Evolutionary conservation across 1,140 invertebrate genomes (phyloP).

Genomic region (Meloidogyne exigua): DNA sequence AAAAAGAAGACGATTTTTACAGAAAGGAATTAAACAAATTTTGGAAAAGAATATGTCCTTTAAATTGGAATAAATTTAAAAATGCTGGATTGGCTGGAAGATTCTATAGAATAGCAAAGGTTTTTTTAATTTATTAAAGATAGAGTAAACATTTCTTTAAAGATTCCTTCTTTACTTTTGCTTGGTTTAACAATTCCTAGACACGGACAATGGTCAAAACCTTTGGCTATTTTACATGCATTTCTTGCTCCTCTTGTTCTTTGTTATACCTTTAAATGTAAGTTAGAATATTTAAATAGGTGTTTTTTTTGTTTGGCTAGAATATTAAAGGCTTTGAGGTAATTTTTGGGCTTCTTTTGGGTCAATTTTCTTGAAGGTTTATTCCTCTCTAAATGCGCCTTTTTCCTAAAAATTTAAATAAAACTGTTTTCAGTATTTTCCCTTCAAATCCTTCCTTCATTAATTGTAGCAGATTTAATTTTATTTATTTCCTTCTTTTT

Average conservation of each 20-base stretch:
- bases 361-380: too few species aligned
- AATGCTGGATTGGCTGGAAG: background rate
- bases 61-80: conserved; percentile 8
- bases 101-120: background rate
- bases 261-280: conserved; percentile 65
- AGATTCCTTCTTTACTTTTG: conserved; percentile 68
- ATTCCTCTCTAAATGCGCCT: too few species aligned
- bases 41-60: background rate
- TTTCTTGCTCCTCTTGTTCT: conserved; percentile 67
- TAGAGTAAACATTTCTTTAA: background rate
- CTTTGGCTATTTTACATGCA: conserved; percentile 70
- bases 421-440: background rate
- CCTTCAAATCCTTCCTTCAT: background rate
- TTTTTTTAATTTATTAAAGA: background rate
- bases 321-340: too few species aligned
- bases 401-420: too few species aligned
- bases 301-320: too few species aligned
- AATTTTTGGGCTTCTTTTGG: too few species aligned
- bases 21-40: conserved; percentile 13
- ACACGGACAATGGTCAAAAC: conserved; percentile 70
- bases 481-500: background rate
- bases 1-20: conserved; percentile 30
- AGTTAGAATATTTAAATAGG: background rate
- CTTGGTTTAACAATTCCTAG: conserved; percentile 71
- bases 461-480: background rate